Evolutionary conservation across 2,888 invertebrate genomes (phyloP).

Genomic region (Eueremaeus valkanovi): DNA sequence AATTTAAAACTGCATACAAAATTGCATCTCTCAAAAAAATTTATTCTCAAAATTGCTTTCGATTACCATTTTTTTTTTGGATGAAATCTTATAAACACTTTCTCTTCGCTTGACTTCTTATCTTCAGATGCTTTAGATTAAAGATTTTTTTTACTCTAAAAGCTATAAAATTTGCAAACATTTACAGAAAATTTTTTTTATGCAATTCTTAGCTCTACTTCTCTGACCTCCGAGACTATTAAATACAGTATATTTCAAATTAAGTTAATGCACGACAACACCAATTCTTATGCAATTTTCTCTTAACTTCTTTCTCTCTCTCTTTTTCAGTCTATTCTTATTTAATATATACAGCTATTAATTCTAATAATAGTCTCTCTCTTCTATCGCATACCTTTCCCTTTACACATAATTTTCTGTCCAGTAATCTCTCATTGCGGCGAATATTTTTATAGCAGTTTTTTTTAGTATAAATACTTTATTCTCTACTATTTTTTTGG

Average conservation of each 20-base stretch:
- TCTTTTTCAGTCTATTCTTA: not conserved
- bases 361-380: slow-evolving; percentile 4
- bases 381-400: not conserved
- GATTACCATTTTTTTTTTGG: not conserved
- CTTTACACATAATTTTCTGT: not conserved
- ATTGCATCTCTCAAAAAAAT: not conserved
- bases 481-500: not conserved
- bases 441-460: not conserved
- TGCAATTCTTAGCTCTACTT: not conserved
- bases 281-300: slow-evolving; percentile 15
- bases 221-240: slow-evolving; percentile 27
- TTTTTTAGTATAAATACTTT: not conserved
- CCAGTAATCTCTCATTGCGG: slow-evolving; percentile 5
- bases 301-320: not conserved
- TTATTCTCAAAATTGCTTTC: not conserved
- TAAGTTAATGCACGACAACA: slow-evolving; percentile 34
- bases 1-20: slow-evolving; percentile 4
- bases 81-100: not conserved
- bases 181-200: not conserved
- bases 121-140: too few species aligned
- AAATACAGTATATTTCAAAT: slow-evolving; percentile 35
- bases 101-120: too few species aligned
- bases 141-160: not conserved
- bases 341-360: slow-evolving; percentile 29
- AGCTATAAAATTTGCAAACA: not conserved